Base-by-base conservation (phyloP, 2,888 invertebrate species). In the Drosophila algonquin region DNA sequence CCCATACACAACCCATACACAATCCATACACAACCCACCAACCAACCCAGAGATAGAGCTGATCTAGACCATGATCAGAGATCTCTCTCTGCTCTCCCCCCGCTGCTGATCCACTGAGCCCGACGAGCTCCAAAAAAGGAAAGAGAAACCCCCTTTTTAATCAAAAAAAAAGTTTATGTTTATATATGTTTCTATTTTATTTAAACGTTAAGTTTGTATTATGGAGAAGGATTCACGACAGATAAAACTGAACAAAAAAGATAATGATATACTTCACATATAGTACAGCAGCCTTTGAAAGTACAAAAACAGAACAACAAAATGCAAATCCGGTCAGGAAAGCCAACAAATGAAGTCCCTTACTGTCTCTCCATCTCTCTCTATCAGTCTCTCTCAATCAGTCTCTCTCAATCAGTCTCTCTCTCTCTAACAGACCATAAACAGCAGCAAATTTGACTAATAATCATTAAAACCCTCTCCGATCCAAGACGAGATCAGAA, bases 231-330 rank as follows among this genome's bases (percentile, higher is more conserved):
- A 89, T 88, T 78, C 54, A 75, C 54, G 58, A 72, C 68, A 58
- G 54, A 71, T 69, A 80, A 82, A 74, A 40, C 40, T 40, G n/a
- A 40, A 40, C 40, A 40, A 40, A 40, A 40, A 40, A 40, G 6
- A 40, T 40, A 40, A 40, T 40, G 40, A 89, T 91, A 90, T 90
- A 88, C 90, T 90, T 91, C 90, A 90, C 90, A 90, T 91, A 83
- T 79, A 70, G 89, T 83, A 90, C 90, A 84, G 89, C 89, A 90
- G 90, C 90, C 90, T 90, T 90, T 81, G 73, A 75, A 71, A 80
- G 78, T 81, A 87, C 80, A 71, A 80, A 62, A 5, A 40, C 14
- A 48, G 35, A 63, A 58, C 35, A 45, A 16, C 40, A 32, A 63
- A 8, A 12, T 53, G 48, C 40, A 53, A 70, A 57, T 52, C 40